Evolutionary conservation across 2,888 invertebrate species (phyloP).

Genomic region (Gasteruption jaculator): DNA sequence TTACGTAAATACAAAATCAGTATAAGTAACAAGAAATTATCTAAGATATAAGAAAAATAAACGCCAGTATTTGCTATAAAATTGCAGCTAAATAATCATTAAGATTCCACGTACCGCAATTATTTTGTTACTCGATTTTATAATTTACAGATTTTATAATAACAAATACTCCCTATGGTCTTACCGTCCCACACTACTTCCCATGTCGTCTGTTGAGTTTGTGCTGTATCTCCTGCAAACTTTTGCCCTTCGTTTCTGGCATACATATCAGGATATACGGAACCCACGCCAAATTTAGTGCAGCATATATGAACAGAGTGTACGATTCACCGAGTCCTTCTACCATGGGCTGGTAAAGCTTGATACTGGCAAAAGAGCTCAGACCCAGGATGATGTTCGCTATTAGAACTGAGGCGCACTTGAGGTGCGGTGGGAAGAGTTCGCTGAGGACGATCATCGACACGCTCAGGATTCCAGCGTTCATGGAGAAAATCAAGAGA

Average conservation of each 20-base stretch:
- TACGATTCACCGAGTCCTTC: conserved; percentile 19
- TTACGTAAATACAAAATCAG: too few species aligned
- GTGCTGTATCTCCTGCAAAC: conserved; percentile 18
- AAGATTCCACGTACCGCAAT: too few species aligned
- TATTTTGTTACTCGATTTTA: too few species aligned
- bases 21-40: too few species aligned
- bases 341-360: conserved; percentile 25
- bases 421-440: conserved; percentile 27
- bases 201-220: too few species aligned
- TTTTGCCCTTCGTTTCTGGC: conserved; percentile 29
- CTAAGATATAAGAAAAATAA: too few species aligned
- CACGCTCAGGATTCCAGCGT: conserved; percentile 23
- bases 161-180: too few species aligned
- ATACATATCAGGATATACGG: conserved; percentile 18
- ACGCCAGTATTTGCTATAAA: too few species aligned
- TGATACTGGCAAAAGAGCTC: conserved; percentile 22
- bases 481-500: conserved; percentile 20
- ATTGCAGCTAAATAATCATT: too few species aligned
- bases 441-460: conserved; percentile 27
- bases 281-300: conserved; percentile 14
- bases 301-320: conserved; percentile 25
- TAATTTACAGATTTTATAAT: too few species aligned
- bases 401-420: conserved; percentile 23
- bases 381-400: conserved; percentile 20
- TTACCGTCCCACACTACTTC: too few species aligned